Conservation (phyloP, 2,888 invertebrate species). For the Thysanoteuthis rhombus region DNA sequence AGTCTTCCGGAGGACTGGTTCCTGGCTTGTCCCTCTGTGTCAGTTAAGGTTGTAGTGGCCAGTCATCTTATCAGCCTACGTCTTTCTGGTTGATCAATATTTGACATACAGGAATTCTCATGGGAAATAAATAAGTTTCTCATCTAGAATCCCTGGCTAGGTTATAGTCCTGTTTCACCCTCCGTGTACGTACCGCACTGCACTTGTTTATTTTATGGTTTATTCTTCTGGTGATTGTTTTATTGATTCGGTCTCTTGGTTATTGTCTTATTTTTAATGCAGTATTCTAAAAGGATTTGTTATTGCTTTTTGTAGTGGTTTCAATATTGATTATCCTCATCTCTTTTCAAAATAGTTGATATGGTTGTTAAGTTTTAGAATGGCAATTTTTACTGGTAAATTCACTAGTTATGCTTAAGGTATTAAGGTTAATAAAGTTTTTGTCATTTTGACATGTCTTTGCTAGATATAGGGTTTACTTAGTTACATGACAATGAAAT, state of each 20-base stretch:
- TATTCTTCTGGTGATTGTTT: neutral
- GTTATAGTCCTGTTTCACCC: neutral
- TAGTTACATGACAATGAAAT: no score
- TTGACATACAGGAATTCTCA: neutral
- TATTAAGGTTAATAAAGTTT: no score
- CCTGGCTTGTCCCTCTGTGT: neutral
- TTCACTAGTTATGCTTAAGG: no score
- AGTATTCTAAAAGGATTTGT: neutral
- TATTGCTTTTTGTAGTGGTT: neutral
- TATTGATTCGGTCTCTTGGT: neutral
- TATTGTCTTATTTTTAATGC: slow-evolving; percentile 12
- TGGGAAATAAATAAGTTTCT: slow-evolving; percentile 12
- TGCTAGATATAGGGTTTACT: no score
- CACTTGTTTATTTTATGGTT: neutral
- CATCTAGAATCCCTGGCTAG: neutral
- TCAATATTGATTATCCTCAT: neutral
- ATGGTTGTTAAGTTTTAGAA: neutral
- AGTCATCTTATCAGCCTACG: slow-evolving; percentile 12
- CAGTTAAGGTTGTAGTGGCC: neutral
- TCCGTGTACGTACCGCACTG: neutral
- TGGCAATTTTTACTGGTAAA: no score
- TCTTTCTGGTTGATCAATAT: neutral
- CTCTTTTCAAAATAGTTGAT: neutral
- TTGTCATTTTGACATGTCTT: no score
- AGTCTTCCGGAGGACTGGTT: neutral